phyloP scores from a whole-genome alignment of 2,888 invertebrate species.

The Ophraella communa region DNA sequence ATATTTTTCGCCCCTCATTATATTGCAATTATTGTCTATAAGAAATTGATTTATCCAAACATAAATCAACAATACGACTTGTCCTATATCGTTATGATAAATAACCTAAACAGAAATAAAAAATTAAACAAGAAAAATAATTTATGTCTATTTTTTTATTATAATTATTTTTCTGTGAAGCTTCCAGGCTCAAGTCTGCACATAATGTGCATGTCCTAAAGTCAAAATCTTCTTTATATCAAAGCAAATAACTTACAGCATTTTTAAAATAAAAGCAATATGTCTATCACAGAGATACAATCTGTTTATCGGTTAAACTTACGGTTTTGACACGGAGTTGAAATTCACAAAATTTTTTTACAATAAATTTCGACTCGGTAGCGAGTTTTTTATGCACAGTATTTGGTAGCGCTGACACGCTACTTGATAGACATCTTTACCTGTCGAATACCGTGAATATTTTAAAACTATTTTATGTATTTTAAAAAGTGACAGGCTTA shows the following conservation, averaged over 20 bases:
- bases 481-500: neutral
- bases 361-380: constrained; percentile 17
- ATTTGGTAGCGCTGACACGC: neutral
- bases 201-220: too few relatives aligned
- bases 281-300: neutral
- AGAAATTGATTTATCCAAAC: too few relatives aligned
- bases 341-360: constrained; percentile 15
- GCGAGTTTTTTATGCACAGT: neutral
- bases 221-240: neutral
- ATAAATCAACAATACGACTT: too few relatives aligned
- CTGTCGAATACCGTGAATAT: neutral
- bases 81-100: too few relatives aligned
- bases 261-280: neutral
- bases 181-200: too few relatives aligned
- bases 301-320: constrained; percentile 5
- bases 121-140: too few relatives aligned
- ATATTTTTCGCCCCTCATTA: too few relatives aligned
- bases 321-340: constrained; percentile 13
- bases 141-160: too few relatives aligned
- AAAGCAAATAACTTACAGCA: neutral
- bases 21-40: too few relatives aligned
- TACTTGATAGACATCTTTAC: neutral
- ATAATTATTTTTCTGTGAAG: too few relatives aligned
- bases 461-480: neutral
- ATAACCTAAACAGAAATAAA: too few relatives aligned